These are phyloP conservation scores for Protophormia terraenovae DNA, from an alignment of 2,888 invertebrate genomes.

Conservation along the genomic window DNA sequence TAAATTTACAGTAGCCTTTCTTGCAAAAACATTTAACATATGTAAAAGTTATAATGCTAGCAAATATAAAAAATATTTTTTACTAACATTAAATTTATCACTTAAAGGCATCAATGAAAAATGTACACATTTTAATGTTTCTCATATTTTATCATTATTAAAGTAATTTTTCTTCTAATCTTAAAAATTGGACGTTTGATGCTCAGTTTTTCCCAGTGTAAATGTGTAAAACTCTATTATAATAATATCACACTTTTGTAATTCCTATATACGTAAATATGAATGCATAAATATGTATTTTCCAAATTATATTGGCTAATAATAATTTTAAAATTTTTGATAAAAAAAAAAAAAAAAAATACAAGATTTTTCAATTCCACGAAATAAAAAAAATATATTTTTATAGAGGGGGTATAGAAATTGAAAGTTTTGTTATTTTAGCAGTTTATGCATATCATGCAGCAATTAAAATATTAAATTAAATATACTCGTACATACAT, in stretches of 20 bases:
- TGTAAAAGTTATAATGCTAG: not conserved
- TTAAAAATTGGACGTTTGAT: not conserved
- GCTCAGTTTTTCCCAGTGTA: not conserved
- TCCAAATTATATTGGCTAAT: constrained; percentile 3
- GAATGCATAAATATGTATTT: not conserved
- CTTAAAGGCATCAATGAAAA: constrained; percentile 31
- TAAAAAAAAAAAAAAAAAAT: too few species aligned
- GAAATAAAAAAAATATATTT: constrained; percentile 30
- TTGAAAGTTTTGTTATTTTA: constrained; percentile 47
- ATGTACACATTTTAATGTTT: constrained; percentile 39
- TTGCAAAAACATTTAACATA: not conserved
- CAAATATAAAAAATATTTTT: not conserved
- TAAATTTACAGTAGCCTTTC: not conserved
- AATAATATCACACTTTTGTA: constrained; percentile 28
- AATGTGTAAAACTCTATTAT: constrained; percentile 11
- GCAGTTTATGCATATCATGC: constrained; percentile 59
- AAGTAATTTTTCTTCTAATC: constrained; percentile 43
- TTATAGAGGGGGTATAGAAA: constrained; percentile 33
- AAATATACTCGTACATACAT: not conserved
- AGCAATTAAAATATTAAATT: constrained; percentile 59
- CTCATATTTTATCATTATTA: constrained; percentile 39
- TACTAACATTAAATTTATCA: not conserved
- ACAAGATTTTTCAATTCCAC: constrained; percentile 28
- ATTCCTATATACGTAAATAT: not conserved
- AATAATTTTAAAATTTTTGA: constrained; percentile 21